Evolutionary conservation across 1,140 invertebrate species (phyloP).

Genomic region (Orchesella cincta): DNA sequence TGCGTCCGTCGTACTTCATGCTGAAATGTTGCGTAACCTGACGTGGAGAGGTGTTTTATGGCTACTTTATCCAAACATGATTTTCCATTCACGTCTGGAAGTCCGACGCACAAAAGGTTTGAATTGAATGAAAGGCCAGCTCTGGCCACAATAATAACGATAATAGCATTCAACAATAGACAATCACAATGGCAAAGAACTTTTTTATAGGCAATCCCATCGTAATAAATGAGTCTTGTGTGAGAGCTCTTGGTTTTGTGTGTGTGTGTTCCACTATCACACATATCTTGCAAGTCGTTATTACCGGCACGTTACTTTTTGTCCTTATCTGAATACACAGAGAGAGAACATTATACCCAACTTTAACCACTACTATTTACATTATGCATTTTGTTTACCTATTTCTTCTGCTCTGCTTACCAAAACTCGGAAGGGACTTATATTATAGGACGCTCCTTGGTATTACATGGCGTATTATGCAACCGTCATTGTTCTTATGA

Average conservation of each 20-base stretch:
- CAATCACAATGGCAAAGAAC: constrained; percentile 7
- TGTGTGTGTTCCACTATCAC: constrained; percentile 1
- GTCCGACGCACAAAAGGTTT: neutral
- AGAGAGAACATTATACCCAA: too few species aligned
- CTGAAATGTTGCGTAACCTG: neutral
- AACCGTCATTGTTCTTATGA: neutral
- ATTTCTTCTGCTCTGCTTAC: neutral
- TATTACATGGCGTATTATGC: constrained; percentile 2
- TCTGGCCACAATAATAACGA: constrained; percentile 7
- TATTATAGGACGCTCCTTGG: neutral
- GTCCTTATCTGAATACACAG: constrained; percentile 8
- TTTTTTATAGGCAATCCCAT: neutral
- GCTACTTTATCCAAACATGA: neutral
- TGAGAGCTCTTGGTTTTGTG: neutral
- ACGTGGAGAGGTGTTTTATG: constrained; percentile 11
- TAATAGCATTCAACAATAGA: neutral
- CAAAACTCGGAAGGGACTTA: neutral
- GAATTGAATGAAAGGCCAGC: neutral
- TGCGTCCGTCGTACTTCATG: neutral
- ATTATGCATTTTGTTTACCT: constrained; percentile 15
- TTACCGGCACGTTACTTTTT: constrained; percentile 17
- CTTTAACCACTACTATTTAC: constrained; percentile 2
- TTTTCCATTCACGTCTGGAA: neutral
- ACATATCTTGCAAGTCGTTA: constrained; percentile 5
- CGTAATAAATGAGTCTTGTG: constrained; percentile 10